Percentiles rank a stretch among this genome's conserved stretches.
These are phyloP conservation scores for Latrodectus geometricus DNA, from an alignment of 1,140 invertebrate genomes.

Conservation along the genomic window DNA sequence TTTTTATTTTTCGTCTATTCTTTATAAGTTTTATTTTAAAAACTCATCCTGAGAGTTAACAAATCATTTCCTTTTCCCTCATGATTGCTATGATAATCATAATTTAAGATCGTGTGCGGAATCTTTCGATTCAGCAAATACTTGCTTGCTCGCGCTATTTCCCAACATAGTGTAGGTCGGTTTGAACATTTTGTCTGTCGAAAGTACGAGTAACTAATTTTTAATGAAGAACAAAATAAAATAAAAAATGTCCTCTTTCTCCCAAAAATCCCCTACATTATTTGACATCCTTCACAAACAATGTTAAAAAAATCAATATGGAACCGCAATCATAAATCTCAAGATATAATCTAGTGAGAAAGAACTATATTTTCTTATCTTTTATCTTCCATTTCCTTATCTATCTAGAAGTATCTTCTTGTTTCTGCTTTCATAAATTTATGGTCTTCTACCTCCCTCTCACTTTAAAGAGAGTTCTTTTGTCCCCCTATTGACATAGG, in stretches of 20 bases:
- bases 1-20: too few relatives aligned
- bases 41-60: too few relatives aligned
- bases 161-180: too few relatives aligned
- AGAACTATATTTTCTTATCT: conserved; percentile 3
- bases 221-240: not conserved
- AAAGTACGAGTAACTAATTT: not conserved
- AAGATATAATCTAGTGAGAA: conserved; percentile 31
- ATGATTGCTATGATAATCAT: too few relatives aligned
- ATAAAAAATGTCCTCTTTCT: not conserved
- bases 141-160: too few relatives aligned
- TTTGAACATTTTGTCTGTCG: too few relatives aligned
- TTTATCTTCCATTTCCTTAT: conserved; percentile 33
- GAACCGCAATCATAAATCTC: conserved; percentile 49
- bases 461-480: conserved; percentile 7
- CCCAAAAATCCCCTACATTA: conserved; percentile 42
- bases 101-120: too few relatives aligned
- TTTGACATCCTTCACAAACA: conserved; percentile 50
- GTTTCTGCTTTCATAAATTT: conserved; percentile 57
- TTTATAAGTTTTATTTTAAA: too few relatives aligned
- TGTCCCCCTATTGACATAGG: conserved; percentile 37
- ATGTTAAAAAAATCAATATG: conserved; percentile 51
- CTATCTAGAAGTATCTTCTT: conserved; percentile 44
- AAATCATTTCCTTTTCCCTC: too few relatives aligned
- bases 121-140: too few relatives aligned
- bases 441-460: conserved; percentile 24